Evolutionary conservation across 1,140 invertebrate species (phyloP).

Genomic region (Holotrichia oblita): DNA sequence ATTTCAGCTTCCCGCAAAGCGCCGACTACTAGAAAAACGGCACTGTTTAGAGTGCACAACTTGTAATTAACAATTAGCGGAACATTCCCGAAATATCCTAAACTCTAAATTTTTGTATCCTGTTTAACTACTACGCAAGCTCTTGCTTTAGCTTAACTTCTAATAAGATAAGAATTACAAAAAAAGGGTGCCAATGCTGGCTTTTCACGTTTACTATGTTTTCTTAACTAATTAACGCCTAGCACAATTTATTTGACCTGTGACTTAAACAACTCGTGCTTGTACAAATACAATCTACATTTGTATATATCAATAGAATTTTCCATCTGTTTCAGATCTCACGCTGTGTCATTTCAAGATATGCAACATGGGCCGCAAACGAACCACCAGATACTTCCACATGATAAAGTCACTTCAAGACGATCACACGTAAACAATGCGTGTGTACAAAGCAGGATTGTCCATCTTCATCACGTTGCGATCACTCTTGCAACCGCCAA

Average conservation of each 20-base stretch:
- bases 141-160: no score
- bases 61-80: no score
- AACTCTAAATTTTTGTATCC: no score
- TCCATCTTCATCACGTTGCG: neutral
- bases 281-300: neutral
- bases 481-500: neutral
- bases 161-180: no score
- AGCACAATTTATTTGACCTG: neutral
- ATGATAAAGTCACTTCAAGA: slow-evolving; percentile 46
- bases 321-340: slow-evolving; percentile 65
- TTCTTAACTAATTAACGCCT: slow-evolving; percentile 7
- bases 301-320: neutral
- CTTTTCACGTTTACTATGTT: slow-evolving; percentile 1
- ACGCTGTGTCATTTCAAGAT: slow-evolving; percentile 71
- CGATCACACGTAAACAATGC: slow-evolving; percentile 44
- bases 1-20: no score
- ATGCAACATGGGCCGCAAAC: slow-evolving; percentile 70
- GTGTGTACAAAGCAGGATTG: slow-evolving; percentile 25
- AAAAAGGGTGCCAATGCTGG: no score
- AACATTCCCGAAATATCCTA: no score
- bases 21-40: no score
- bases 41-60: no score
- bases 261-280: neutral
- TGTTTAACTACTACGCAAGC: no score
- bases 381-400: slow-evolving; percentile 53